phyloP scores from a whole-genome alignment of 2,888 invertebrate genomes.

The Eilema sororculum region DNA sequence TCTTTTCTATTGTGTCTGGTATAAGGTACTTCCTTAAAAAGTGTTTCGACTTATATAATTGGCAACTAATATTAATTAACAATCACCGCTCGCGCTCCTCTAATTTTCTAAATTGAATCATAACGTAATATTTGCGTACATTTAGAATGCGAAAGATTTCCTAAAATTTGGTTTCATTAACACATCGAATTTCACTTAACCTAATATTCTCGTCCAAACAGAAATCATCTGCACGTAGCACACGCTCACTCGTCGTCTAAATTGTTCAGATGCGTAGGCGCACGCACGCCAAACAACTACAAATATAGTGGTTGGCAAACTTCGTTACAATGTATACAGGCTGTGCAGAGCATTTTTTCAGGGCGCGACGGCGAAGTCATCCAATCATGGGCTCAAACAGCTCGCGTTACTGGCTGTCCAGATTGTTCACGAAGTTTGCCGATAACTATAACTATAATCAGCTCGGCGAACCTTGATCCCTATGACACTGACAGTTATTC shows the following conservation, averaged over 20 bases:
- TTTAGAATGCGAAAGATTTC: slow-evolving; percentile 42
- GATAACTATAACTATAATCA: not conserved
- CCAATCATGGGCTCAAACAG: no score
- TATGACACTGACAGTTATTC: no score
- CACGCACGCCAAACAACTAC: not conserved
- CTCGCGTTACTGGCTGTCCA: no score
- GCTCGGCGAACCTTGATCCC: no score
- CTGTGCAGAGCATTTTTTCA: no score
- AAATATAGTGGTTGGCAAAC: no score
- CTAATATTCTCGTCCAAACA: slow-evolving; percentile 29
- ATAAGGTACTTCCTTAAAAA: not conserved
- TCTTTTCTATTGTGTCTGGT: not conserved
- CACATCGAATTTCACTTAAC: slow-evolving; percentile 38
- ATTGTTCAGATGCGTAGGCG: slow-evolving; percentile 14
- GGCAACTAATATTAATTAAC: slow-evolving; percentile 13
- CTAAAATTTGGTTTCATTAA: slow-evolving; percentile 49
- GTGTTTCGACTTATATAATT: not conserved
- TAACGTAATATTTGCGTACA: slow-evolving; percentile 32
- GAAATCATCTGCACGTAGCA: slow-evolving; percentile 28
- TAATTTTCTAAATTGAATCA: slow-evolving; percentile 43
- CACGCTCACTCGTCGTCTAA: slow-evolving; percentile 1
- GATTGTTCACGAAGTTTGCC: no score
- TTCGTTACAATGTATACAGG: no score
- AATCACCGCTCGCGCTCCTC: slow-evolving; percentile 16
- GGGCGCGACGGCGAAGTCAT: no score